These are phyloP conservation scores for Hyles euphorbiae DNA, from an alignment of 1,140 invertebrate genomes.

Conservation along the genomic window DNA sequence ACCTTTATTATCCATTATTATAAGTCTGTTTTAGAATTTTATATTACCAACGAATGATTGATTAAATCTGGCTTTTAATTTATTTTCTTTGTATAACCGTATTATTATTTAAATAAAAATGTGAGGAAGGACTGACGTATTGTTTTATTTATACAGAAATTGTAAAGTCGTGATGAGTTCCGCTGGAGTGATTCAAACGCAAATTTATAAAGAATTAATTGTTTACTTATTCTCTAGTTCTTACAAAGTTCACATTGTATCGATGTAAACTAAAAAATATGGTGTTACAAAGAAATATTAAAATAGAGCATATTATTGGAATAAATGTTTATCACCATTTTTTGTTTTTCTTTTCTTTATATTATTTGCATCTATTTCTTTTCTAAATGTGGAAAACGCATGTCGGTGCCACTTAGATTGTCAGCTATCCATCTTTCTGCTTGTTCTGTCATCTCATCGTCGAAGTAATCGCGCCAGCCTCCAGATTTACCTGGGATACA, in stretches of 20 bases:
- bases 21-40: conserved; percentile 72
- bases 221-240: conserved; percentile 61
- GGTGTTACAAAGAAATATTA: conserved; percentile 71
- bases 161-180: conserved; percentile 15
- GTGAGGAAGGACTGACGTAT: conserved; percentile 67
- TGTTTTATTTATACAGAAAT: conserved; percentile 63
- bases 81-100: conserved; percentile 74
- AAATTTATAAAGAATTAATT: conserved; percentile 36
- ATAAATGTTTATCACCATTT: conserved; percentile 71
- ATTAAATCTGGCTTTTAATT: conserved; percentile 72
- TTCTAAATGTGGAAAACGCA: conserved; percentile 71
- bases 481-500: conserved; percentile 73
- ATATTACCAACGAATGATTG: conserved; percentile 73
- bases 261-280: conserved; percentile 65
- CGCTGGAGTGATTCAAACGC: conserved; percentile 29
- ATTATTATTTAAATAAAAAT: conserved; percentile 71
- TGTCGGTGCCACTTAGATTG: conserved; percentile 76
- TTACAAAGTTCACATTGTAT: conserved; percentile 35
- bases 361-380: neutral
- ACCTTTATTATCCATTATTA: conserved; percentile 53
- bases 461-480: conserved; percentile 80
- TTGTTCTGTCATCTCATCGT: conserved; percentile 73
- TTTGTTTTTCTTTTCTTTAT: conserved; percentile 42
- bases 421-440: conserved; percentile 80
- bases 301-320: conserved; percentile 69